Evolutionary conservation across 2,797 vertebrate genomes (phyloP), one percentile per base, ranked within the genome.

Genomic region (Phaenicophaeus curvirostris): DNA sequence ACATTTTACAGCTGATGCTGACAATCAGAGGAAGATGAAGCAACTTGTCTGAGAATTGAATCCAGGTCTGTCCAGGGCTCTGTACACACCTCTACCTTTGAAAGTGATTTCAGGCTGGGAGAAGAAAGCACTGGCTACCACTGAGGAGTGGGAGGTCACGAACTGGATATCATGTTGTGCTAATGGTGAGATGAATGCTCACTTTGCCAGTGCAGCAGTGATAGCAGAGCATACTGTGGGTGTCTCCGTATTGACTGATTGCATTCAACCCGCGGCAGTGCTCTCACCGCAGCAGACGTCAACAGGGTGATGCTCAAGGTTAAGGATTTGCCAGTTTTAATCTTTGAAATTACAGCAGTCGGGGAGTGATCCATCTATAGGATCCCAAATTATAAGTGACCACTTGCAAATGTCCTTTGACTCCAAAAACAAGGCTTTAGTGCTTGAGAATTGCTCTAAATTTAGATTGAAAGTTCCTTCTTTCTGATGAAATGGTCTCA

Each of bases 281-380:
- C 37, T 57, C 68, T 31, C 13, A 1, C 37, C 30, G 59, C 15
- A 2, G 13, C 24, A 41, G 30, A 25, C 30, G 31, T 15, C 2
- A 4, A 54, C 11, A 3, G 33, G 33, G 41, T 75, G 42, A 66
- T 3, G 5, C 31, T 84, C 0, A 0, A 37, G 41, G n/a, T 65
- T 83, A 85, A 81, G 69, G 57, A 82, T 54, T 35, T 53, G 54
- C 50, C 11, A 16, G 21, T 73, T 90, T 66, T 54, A 69, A 61
- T 78, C 63, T 87, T 57, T 66, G 62, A 65, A 89, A 90, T 72
- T 5, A 33, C 31, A 89, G 46, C 28, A 54, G 13, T 12, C 55
- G 25, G 31, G 18, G 50, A 11, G 3, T 13, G 15, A 39, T 51
- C 7, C 2, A 61, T 61, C 39, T 58, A 1, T 39, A 63, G 30